Evolutionary conservation across 1,140 invertebrate species (phyloP), one percentile per base, ranked within the genome.

Genomic region (Charaxes varanes): DNA sequence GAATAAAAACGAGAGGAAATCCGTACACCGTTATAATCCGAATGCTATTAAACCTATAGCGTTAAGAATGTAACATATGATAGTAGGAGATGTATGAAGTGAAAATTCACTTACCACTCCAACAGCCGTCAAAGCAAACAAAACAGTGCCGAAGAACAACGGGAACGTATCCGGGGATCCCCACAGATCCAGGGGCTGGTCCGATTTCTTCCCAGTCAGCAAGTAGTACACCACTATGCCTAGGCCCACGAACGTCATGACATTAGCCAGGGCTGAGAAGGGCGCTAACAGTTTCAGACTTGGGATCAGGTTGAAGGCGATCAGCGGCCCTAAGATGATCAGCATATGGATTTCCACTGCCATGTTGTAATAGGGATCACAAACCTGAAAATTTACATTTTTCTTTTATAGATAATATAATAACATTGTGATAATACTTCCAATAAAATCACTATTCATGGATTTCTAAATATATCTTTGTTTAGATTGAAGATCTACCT

Each of bases 111-210:
- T 86, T 66, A 94, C 92, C 73, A 94, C 91, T 15, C 93, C 93
- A 17, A 97, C 95, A 7, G 95, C 95, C 73, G 97, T 95, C 28
- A 97, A 85, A 0, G 95, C 93, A 83, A 96, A 97, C 2, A 97
- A 82, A 0, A 93, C 92, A 0, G 94, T 96, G 0, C 95, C 95
- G 70, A 97, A 94, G 55, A 91, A 95, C 0, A 94, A 83, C 0
- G 91, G 88, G 62, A 90, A 90, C 28, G 87, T 87, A 19, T 77
- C 66, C 0, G 85, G 37, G 0, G 85, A 68, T 1, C 88, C 89
- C 50, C 88, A 85, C 17, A 89, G 64, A 10, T 87, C 69, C 18
- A 88, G 77, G 1, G 88, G 86, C 6, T 68, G 80, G 1, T 88
- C 61, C 1, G 87, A 62, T 4, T 93, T 90, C 26, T 92, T 59